Evolutionary conservation across 2,113 vertebrate species (phyloP).

Genomic region (Neolamprologus toae): DNA sequence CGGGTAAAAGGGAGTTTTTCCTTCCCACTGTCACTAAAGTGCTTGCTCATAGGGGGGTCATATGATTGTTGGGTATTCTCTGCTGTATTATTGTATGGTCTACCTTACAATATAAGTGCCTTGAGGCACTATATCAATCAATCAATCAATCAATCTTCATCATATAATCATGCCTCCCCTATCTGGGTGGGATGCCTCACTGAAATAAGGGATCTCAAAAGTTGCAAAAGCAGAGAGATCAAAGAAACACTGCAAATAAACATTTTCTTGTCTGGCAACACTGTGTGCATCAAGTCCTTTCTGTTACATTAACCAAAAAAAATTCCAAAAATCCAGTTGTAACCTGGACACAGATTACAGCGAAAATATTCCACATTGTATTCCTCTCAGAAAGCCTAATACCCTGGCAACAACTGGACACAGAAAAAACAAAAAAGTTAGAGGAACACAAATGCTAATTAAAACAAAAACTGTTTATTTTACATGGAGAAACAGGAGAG

Average conservation of each 20-base stretch:
- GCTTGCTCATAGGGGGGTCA: neutral
- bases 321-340: neutral
- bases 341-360: neutral
- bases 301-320: neutral
- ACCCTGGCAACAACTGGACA: neutral
- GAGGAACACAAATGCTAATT: neutral
- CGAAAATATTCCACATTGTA: neutral
- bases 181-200: neutral
- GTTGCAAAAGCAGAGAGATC: neutral
- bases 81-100: neutral
- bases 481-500: neutral
- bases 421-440: neutral
- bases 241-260: neutral
- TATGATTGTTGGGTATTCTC: neutral
- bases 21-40: neutral
- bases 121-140: neutral
- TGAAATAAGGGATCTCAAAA: neutral
- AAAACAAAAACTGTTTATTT: neutral
- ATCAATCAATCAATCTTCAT: neutral
- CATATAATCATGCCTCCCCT: neutral
- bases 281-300: neutral
- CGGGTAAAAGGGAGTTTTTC: neutral
- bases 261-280: neutral
- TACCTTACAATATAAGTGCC: neutral
- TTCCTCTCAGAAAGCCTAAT: neutral